Evolutionary conservation across 1,140 invertebrate genomes (phyloP).

Genomic region (Megalopta genalis): DNA sequence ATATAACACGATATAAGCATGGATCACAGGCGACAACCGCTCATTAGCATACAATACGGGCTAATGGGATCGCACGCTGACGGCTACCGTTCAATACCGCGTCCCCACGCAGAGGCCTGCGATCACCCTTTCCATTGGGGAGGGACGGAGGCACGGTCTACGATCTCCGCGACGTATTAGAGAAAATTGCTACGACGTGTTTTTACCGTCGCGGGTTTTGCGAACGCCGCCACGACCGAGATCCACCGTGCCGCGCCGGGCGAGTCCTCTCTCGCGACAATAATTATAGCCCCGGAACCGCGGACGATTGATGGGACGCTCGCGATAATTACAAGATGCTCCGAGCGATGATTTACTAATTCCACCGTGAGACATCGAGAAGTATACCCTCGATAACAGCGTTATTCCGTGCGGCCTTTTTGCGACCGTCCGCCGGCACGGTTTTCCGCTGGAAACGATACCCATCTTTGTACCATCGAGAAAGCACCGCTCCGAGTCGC

Average conservation of each 20-base stretch:
- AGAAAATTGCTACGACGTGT: slow-evolving; percentile 29
- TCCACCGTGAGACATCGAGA: background rate
- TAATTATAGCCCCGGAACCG: background rate
- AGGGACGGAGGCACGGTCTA: background rate
- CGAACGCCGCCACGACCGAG: no score
- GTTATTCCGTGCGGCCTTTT: background rate
- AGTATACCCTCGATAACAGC: background rate
- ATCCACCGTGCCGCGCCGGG: no score
- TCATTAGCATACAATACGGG: slow-evolving; percentile 76
- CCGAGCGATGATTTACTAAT: background rate
- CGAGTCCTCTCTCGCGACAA: background rate
- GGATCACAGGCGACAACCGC: slow-evolving; percentile 70
- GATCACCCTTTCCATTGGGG: slow-evolving; percentile 26
- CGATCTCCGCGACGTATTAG: background rate
- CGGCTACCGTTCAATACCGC: slow-evolving; percentile 66
- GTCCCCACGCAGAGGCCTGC: slow-evolving; percentile 30
- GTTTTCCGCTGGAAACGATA: no score
- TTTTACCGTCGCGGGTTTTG: background rate
- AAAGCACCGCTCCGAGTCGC: no score
- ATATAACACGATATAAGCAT: slow-evolving; percentile 68
- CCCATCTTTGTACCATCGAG: no score
- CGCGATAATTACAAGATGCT: background rate
- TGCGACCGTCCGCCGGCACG: no score
- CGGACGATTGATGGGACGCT: background rate
- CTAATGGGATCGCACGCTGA: slow-evolving; percentile 75